phyloP scores from a whole-genome alignment of 2,888 invertebrate genomes.

The Tiliacea aurago region DNA sequence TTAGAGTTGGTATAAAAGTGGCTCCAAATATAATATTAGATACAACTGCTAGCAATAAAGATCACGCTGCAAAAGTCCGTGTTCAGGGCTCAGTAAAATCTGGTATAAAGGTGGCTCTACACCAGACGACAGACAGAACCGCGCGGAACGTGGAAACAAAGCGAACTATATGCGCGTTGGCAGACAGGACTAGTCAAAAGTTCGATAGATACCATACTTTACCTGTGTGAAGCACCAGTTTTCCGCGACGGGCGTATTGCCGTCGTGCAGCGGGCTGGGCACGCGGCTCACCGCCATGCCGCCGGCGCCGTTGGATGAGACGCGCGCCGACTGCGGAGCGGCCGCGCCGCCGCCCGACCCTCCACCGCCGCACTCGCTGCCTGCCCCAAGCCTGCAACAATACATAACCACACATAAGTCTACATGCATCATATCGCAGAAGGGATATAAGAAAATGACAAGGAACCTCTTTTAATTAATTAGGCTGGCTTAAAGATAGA shows the following conservation, averaged over 20 bases:
- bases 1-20: slow-evolving; percentile 9
- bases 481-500: background rate
- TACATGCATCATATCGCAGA: slow-evolving; percentile 16
- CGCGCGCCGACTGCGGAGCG: slow-evolving; percentile 95
- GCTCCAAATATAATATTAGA: background rate
- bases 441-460: background rate
- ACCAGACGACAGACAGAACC: background rate
- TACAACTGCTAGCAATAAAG: background rate
- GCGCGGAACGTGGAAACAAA: background rate
- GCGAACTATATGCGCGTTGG: background rate
- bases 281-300: slow-evolving; percentile 99
- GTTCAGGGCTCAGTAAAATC: background rate
- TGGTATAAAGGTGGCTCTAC: slow-evolving; percentile 10
- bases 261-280: slow-evolving; percentile 98
- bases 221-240: slow-evolving; percentile 99
- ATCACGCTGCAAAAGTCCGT: background rate
- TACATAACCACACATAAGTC: slow-evolving; percentile 44
- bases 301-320: slow-evolving; percentile 96
- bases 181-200: slow-evolving; percentile 15
- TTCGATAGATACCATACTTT: slow-evolving; percentile 65
- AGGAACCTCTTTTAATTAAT: background rate
- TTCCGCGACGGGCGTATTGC: slow-evolving; percentile 99
- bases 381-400: slow-evolving; percentile 92
- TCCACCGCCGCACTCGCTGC: slow-evolving; percentile 89
- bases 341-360: slow-evolving; percentile 89